Base-by-base conservation (phyloP, 2,113 vertebrate genomes). In the Chroicocephalus ridibundus region DNA sequence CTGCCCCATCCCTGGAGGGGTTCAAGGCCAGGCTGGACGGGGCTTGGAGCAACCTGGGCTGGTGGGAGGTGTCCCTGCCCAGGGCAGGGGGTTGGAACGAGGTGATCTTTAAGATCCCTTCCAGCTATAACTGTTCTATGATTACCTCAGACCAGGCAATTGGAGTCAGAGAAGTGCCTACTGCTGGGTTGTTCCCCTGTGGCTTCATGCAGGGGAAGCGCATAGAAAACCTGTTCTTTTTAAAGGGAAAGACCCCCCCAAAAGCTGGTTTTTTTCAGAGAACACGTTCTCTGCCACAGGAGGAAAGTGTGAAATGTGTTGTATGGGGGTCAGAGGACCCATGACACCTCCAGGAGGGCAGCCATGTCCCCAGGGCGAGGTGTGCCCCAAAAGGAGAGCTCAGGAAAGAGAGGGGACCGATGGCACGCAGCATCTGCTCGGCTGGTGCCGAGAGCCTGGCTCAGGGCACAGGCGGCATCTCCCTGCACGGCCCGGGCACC, bases 301-400 rank as follows among this genome's bases (percentile, higher is more conserved):
- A 61, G 31, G 32, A 54, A 54, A 44, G 19, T 2, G 3, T 15
- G 9, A 40, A 72, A 72, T 18, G 14, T 44, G 55, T 36, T 22
- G 29, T 27, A 10, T 22, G 15, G n/a, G 12, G 11, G 7, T 42
- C 44, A 49, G 42, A 62, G 49, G 65, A 68, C 15, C 52, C 32
- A 32, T 1, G 1, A 12, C 32, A n/a, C 9, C 11, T 15, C n/a
- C 0, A 4, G 27, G 16, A 0, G 2, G 19, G 62, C 52, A 14
- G 25, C 40, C 2, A 1, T 15, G 24, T 24, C 42, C 12, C 79
- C 6, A 1, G 34, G 40, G 8, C 2, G 3, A 49, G 27, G 13
- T 15, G 34, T 60, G 36, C 11, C 40, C 10, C 0, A 0, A 8
- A 0, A 6, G 44, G 32, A 60, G 57, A 0, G 10, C 38, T n/a